These are phyloP conservation scores for Aphelocoma californica DNA, from an alignment of 2,797 vertebrate species.

Conservation along the genomic window DNA sequence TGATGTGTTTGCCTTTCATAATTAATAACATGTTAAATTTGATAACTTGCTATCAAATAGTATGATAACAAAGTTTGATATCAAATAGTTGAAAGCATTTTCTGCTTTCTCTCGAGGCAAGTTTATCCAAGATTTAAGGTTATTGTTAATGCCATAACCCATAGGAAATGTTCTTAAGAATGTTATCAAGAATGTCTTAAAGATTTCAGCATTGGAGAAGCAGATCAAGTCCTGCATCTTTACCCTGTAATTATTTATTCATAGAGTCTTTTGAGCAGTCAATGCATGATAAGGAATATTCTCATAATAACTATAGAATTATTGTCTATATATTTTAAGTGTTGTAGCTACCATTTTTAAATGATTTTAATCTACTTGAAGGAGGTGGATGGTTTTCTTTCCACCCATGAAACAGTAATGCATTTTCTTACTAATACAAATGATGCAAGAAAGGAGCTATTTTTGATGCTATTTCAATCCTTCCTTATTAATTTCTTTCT, in stretches of 20 bases:
- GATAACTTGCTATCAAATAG: neutral
- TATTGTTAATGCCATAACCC: neutral
- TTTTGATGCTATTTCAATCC: neutral
- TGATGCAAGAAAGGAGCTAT: neutral
- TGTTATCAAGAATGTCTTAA: neutral
- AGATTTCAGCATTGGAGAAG: neutral
- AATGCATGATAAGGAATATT: neutral
- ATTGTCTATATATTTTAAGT: neutral
- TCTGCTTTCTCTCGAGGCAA: neutral
- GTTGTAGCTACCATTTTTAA: neutral
- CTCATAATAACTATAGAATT: neutral
- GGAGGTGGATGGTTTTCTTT: neutral
- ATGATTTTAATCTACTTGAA: neutral
- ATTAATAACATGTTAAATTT: neutral
- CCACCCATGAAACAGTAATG: neutral
- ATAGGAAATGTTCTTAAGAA: neutral
- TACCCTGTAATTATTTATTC: neutral
- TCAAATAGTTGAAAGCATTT: neutral
- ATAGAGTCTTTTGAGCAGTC: neutral
- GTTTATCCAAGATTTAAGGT: neutral
- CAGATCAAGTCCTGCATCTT: neutral
- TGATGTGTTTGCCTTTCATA: neutral
- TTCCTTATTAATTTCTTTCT: neutral
- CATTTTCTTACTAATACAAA: neutral
- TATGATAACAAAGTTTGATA: too few species aligned